phyloP scores from a whole-genome alignment of 2,797 vertebrate species.

The Notoglanidium macrostoma region DNA sequence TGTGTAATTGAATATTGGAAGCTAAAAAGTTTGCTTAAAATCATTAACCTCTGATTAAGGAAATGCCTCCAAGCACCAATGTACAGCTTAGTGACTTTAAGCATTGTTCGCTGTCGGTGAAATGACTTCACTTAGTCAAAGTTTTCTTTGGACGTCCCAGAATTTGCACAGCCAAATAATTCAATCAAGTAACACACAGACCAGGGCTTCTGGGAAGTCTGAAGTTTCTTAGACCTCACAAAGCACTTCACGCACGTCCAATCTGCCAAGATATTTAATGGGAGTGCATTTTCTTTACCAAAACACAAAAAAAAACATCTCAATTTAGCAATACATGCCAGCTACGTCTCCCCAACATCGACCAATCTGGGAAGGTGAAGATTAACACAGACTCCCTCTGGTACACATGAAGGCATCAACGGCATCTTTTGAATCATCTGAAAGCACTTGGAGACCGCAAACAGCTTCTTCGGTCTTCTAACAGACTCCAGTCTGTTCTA shows the following conservation, averaged over 20 bases:
- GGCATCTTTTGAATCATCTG: not conserved
- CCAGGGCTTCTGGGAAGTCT: conserved; percentile 25
- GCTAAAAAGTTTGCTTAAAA: not conserved
- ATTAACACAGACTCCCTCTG: not conserved
- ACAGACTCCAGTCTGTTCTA: not conserved
- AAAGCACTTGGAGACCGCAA: not conserved
- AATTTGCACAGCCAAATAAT: conserved; percentile 10
- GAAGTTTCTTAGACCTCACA: not conserved
- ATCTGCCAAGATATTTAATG: conserved; percentile 34
- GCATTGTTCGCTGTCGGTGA: conserved; percentile 31
- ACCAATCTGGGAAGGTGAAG: not conserved
- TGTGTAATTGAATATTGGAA: conserved; percentile 33
- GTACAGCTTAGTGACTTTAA: conserved; percentile 37
- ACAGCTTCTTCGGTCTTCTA: not conserved
- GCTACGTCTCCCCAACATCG: not conserved
- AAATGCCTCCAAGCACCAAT: conserved; percentile 38
- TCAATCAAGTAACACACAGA: not conserved
- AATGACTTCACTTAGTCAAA: not conserved
- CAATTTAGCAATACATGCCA: not conserved
- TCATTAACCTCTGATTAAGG: conserved; percentile 52
- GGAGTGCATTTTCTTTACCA: not conserved
- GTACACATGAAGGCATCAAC: not conserved
- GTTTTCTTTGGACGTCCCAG: not conserved
- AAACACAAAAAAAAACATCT: not conserved
- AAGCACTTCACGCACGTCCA: not conserved